Evolutionary conservation across 2,888 invertebrate genomes (phyloP), one percentile per base, ranked within the genome.

Genomic region (Actias luna): DNA sequence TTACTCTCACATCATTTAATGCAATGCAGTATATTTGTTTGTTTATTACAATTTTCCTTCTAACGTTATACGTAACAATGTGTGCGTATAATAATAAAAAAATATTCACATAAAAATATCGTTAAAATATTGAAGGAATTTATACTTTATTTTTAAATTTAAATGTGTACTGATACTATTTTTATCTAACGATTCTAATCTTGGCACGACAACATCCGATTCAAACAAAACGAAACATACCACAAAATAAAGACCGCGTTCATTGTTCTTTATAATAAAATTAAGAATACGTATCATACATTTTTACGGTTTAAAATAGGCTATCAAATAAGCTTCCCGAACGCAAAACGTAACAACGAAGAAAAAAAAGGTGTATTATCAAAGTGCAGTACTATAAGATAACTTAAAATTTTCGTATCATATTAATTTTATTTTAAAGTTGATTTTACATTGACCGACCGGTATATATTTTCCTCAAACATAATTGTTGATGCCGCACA

Each of bases 111-210:
- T 29, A 29, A 16, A 55, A 55, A 29, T 29, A 29, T n/a, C 12
- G 29, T 29, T n/a, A 55, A 55, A 29, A 55, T 55, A 55, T 55
- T 29, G 29, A 14, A 27, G 14, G 12, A 55, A 55, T 14, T 29
- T 55, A 55, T 55, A 55, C 1, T 50, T 71, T 74, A 76, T 75
- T 76, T 77, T 74, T 72, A 73, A 69, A 73, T 69, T 68, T 67
- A 73, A 72, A 78, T 71, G 72, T 73, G 70, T 68, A 64, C 66
- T 62, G 66, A 64, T 63, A 65, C 74, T 80, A 78, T 79, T 80
- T 80, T 70, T 58, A 68, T 64, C 68, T 73, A 73, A 71, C 75
- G 70, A 62, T 71, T 72, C 73, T 74, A 77, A 75, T 72, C 65
- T 73, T 66, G 69, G 67, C 71, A 69, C 71, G 67, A 70, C 74